These are phyloP conservation scores for Pagetopsis macropterus DNA, from an alignment of 2,797 vertebrate genomes.

Conservation along the genomic window DNA sequence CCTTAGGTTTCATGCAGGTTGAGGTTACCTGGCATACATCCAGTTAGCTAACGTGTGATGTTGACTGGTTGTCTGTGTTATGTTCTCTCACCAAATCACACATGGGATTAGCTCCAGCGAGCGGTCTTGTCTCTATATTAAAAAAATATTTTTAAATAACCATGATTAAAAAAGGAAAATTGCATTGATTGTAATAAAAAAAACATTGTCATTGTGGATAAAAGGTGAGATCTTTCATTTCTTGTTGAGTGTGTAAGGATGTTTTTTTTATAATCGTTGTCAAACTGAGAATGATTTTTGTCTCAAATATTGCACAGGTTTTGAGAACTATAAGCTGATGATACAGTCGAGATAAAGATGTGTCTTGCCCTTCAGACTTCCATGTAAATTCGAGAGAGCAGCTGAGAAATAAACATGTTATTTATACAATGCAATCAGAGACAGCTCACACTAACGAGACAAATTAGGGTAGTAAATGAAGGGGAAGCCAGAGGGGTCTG, in stretches of 20 bases:
- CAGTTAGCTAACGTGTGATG: no score
- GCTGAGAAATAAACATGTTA: constrained; percentile 33
- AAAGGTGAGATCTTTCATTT: no score
- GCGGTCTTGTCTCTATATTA: no score
- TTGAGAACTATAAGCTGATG: constrained; percentile 8
- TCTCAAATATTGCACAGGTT: not conserved
- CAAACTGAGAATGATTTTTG: not conserved
- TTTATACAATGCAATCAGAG: constrained; percentile 38
- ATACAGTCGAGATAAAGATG: constrained; percentile 18
- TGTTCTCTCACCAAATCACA: not conserved
- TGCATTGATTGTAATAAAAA: no score
- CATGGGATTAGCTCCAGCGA: not conserved
- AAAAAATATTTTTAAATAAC: no score
- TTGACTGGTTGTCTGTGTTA: not conserved
- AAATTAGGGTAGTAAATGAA: constrained; percentile 47
- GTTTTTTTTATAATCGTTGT: not conserved
- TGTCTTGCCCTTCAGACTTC: constrained; percentile 19
- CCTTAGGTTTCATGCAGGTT: not conserved
- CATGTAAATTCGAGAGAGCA: constrained; percentile 29
- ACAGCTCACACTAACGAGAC: constrained; percentile 27
- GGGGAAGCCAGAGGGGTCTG: not conserved
- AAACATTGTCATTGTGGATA: no score
- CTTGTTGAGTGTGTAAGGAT: no score
- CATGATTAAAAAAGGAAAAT: no score
- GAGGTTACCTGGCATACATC: not conserved